A percentile compares a stretch with the other conserved stretches of the same genome.
Conservation (phyloP, 1,140 invertebrate species). For the Mylabris phalerata region DNA sequence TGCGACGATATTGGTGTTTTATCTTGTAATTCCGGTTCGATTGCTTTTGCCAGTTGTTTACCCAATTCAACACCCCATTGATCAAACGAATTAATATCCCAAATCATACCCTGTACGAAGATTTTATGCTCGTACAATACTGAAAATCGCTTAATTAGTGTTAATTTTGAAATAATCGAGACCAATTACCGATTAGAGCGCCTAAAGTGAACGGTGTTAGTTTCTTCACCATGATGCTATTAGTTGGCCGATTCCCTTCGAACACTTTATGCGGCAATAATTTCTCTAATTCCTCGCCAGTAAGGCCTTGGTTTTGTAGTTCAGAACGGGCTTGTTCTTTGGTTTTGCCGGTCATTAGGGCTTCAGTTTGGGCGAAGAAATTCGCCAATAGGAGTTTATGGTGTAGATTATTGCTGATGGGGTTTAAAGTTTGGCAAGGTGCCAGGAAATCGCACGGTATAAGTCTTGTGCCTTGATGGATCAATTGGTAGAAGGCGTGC, state of each 20-base stretch:
- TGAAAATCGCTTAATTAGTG: constrained; percentile 45
- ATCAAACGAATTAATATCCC: constrained; percentile 99
- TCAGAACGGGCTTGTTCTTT: constrained; percentile 69
- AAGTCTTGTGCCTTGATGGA: constrained; percentile 83
- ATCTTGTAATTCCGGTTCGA: constrained; percentile 85
- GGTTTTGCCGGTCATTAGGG: constrained; percentile 88
- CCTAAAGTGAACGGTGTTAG: constrained; percentile 93
- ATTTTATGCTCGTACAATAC: constrained; percentile 99
- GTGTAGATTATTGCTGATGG: constrained; percentile 68
- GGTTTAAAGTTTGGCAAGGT: constrained; percentile 88
- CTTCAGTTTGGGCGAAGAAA: constrained; percentile 98
- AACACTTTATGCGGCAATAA: constrained; percentile 96
- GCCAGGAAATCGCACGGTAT: constrained; percentile 98
- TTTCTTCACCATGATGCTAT: constrained; percentile 92
- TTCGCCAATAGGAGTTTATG: constrained; percentile 92
- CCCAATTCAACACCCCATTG: constrained; percentile 99
- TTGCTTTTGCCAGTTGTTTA: constrained; percentile 95
- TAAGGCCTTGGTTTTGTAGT: constrained; percentile 64
- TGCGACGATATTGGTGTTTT: constrained; percentile 59
- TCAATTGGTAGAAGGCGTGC: constrained; percentile 95
- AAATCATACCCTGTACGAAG: constrained; percentile 95
- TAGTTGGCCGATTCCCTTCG: constrained; percentile 94
- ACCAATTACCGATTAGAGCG: constrained; percentile 75
- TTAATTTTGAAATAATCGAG: constrained; percentile 28
- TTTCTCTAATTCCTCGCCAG: constrained; percentile 62